These are phyloP conservation scores for Lucifuga dentata DNA, from an alignment of 2,113 vertebrate species.

Conservation along the genomic window DNA sequence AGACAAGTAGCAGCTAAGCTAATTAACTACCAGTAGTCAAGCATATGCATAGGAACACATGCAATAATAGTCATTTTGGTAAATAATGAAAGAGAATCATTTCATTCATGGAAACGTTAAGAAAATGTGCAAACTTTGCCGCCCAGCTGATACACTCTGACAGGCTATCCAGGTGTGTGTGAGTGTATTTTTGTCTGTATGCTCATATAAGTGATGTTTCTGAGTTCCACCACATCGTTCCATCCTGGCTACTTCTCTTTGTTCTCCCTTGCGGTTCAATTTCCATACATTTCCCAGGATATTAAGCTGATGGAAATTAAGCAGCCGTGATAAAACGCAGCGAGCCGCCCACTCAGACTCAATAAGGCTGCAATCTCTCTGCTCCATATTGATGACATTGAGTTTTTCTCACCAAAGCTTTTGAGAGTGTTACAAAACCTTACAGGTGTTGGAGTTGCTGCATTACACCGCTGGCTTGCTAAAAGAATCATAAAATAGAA, in stretches of 20 bases:
- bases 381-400: conserved; percentile 65
- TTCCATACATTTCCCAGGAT: conserved; percentile 78
- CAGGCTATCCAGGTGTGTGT: conserved; percentile 10
- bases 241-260: conserved; percentile 60
- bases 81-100: conserved; percentile 57
- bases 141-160: conserved; percentile 24
- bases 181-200: background rate
- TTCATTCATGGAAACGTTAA: conserved; percentile 22
- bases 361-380: conserved; percentile 48
- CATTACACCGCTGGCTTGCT: background rate
- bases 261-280: conserved; percentile 74
- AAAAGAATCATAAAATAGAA: conserved; percentile 13
- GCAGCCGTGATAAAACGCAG: conserved; percentile 73
- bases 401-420: conserved; percentile 51
- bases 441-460: conserved; percentile 25
- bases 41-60: conserved; percentile 64
- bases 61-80: conserved; percentile 35
- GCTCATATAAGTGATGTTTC: conserved; percentile 35
- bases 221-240: conserved; percentile 51
- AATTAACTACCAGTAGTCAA: conserved; percentile 74
- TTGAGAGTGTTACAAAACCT: conserved; percentile 22
- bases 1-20: conserved; percentile 77
- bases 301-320: conserved; percentile 77
- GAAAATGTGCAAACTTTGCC: conserved; percentile 41
- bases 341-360: conserved; percentile 63